Percentiles rank a stretch among this genome's conserved stretches.
These are phyloP conservation scores for Camelus bactrianus DNA, from an alignment of 2,113 vertebrate species.

Conservation along the genomic window DNA sequence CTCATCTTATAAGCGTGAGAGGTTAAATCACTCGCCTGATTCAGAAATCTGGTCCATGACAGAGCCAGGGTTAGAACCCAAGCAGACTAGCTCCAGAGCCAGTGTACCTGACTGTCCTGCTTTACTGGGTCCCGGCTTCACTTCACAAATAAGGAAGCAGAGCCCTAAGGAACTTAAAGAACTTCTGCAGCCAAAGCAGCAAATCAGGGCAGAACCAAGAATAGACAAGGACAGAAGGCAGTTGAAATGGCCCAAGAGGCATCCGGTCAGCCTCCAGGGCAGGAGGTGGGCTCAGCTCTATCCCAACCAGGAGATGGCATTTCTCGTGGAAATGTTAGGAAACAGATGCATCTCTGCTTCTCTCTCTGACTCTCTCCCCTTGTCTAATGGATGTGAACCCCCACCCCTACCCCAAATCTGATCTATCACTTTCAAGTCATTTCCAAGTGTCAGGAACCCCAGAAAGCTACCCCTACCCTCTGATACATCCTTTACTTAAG, in stretches of 20 bases:
- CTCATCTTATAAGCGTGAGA: not conserved
- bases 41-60: not conserved
- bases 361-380: not conserved
- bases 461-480: not conserved
- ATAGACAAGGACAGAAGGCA: not conserved
- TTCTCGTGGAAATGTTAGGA: not conserved
- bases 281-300: not conserved
- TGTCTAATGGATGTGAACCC: not conserved
- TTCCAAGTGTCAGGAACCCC: conserved; percentile 15
- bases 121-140: not conserved
- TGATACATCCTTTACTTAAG: not conserved
- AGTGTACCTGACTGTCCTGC: rapidly evolving
- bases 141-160: not conserved
- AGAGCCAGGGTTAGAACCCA: not conserved
- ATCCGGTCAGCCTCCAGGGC: not conserved
- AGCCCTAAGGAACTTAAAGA: not conserved
- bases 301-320: not conserved
- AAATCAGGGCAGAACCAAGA: not conserved
- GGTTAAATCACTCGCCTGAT: not conserved
- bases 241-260: not conserved
- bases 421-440: not conserved
- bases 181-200: not conserved
- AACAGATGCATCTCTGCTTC: not conserved
- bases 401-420: not conserved
- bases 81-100: rapidly evolving